Conservation (phyloP, 2,797 vertebrate species). For the Enoplosus armatus region DNA sequence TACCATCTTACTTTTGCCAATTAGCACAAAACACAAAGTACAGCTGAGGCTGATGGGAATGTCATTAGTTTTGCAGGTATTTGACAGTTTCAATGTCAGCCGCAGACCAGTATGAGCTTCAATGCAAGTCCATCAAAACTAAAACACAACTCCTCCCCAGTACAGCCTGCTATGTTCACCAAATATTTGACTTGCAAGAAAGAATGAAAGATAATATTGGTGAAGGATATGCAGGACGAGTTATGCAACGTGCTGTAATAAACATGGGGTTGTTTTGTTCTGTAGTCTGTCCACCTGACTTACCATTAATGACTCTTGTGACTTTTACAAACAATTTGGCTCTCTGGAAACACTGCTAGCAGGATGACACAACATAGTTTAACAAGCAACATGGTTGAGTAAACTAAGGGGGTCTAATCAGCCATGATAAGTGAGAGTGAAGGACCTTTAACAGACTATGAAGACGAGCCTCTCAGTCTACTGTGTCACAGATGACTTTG, state of each 20-base stretch:
- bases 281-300: background rate
- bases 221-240: too few relatives aligned
- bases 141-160: background rate
- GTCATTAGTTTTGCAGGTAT: background rate
- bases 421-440: background rate
- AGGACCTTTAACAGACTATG: background rate
- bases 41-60: background rate
- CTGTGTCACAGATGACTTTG: background rate
- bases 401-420: background rate
- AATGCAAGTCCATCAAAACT: background rate
- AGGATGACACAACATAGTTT: background rate
- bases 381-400: background rate
- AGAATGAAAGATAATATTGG: background rate
- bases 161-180: background rate
- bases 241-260: background rate
- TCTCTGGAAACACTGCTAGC: background rate
- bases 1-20: background rate
- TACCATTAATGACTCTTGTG: background rate
- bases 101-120: background rate
- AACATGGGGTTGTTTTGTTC: background rate
- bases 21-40: background rate
- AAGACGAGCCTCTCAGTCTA: background rate
- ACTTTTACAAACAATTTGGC: background rate
- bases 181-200: background rate
- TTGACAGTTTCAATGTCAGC: too few relatives aligned